A percentile compares a stretch with the other conserved stretches of the same genome.
Evolutionary conservation across 2,113 vertebrate species (phyloP).

Genomic region (Phrynosoma platyrhinos): DNA sequence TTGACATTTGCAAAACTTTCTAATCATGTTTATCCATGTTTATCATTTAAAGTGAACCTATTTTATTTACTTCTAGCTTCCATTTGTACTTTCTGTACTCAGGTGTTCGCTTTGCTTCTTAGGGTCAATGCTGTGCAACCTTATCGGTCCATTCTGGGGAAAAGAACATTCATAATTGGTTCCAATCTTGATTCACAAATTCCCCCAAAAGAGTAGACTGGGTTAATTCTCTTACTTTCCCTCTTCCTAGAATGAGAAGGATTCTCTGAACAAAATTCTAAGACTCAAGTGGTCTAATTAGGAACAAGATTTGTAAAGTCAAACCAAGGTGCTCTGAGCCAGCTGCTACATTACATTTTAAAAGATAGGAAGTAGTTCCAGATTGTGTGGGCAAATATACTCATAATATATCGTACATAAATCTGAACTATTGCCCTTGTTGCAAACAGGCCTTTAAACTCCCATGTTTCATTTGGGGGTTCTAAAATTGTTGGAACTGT

Average conservation of each 20-base stretch:
- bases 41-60: not conserved
- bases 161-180: constrained; percentile 24
- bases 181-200: constrained; percentile 26
- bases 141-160: constrained; percentile 15
- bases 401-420: not conserved
- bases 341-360: constrained; percentile 41
- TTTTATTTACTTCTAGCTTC: constrained; percentile 3
- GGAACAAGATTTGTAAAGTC: constrained; percentile 58
- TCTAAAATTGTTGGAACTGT: not conserved
- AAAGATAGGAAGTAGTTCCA: not conserved
- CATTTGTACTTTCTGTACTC: constrained; percentile 22
- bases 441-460: not conserved
- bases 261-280: constrained; percentile 35
- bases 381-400: not conserved
- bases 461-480: not conserved
- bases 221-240: constrained; percentile 22
- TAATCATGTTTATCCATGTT: not conserved
- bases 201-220: not conserved
- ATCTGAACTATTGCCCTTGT: not conserved
- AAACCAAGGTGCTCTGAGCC: constrained; percentile 27
- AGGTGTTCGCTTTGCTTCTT: not conserved
- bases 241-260: constrained; percentile 33
- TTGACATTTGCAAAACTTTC: not conserved
- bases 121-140: not conserved
- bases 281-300: constrained; percentile 68